Percentiles rank a stretch among this genome's conserved stretches.
Conservation (phyloP, 2,888 invertebrate genomes). For the Drosophila recens region DNA sequence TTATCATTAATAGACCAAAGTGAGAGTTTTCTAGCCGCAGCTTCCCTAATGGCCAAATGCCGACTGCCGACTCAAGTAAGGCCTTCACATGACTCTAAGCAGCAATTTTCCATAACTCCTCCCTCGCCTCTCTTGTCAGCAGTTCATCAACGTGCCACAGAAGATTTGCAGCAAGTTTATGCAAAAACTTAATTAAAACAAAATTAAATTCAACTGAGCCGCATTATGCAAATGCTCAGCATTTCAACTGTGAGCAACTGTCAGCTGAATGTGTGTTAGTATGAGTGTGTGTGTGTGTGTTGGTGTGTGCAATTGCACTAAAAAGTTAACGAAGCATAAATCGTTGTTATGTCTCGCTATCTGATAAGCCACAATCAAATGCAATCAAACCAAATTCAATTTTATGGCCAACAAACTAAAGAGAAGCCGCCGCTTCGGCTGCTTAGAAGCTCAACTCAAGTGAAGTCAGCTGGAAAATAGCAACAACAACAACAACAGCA, state of each 20-base stretch:
- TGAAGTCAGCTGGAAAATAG: slow-evolving; percentile 70
- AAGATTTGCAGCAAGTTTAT: slow-evolving; percentile 40
- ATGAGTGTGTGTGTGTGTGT: slow-evolving; percentile 14
- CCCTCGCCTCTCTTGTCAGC: slow-evolving; percentile 23
- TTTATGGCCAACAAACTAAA: slow-evolving; percentile 62
- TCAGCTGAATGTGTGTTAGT: slow-evolving; percentile 11
- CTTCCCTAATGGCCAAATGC: slow-evolving; percentile 56
- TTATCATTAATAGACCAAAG: slow-evolving; percentile 70
- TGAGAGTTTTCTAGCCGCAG: slow-evolving; percentile 29
- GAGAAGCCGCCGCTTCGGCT: slow-evolving; percentile 40
- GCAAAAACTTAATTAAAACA: slow-evolving; percentile 73
- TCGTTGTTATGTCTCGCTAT: slow-evolving; percentile 46
- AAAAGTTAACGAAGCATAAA: slow-evolving; percentile 79
- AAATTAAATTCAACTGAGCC: slow-evolving; percentile 58
- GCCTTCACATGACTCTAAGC: slow-evolving; percentile 28
- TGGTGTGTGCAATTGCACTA: slow-evolving; percentile 52
- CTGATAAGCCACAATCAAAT: slow-evolving; percentile 81
- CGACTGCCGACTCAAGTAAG: slow-evolving; percentile 43
- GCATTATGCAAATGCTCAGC: slow-evolving; percentile 72
- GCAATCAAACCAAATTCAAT: slow-evolving; percentile 80
- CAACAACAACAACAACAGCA: slow-evolving; percentile 34
- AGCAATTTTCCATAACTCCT: slow-evolving; percentile 10
- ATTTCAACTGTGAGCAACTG: slow-evolving; percentile 32
- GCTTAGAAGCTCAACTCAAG: slow-evolving; percentile 68
- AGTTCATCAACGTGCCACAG: slow-evolving; percentile 43